Evolutionary conservation across 2,888 invertebrate genomes (phyloP).

Genomic region (Augochlorella aurata): DNA sequence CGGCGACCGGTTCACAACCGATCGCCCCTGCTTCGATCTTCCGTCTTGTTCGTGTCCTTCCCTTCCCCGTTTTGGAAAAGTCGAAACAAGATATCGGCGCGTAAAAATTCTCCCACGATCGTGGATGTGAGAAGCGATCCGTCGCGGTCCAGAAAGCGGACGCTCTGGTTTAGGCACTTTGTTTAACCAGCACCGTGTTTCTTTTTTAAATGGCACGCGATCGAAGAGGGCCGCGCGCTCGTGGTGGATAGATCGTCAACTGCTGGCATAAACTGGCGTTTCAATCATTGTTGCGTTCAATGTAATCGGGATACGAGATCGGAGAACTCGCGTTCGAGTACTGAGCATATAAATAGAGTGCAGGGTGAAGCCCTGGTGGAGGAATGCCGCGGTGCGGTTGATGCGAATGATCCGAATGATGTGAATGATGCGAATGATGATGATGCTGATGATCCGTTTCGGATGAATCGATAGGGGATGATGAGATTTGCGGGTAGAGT

Average conservation of each 20-base stretch:
- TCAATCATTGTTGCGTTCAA: conserved; percentile 77
- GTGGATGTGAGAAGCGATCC: conserved; percentile 56
- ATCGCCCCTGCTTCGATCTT: conserved; percentile 34
- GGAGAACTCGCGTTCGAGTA: conserved; percentile 77
- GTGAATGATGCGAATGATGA: conserved; percentile 69
- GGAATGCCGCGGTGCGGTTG: conserved; percentile 74
- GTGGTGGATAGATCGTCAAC: conserved; percentile 45
- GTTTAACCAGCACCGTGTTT: conserved; percentile 58
- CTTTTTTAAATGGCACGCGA: conserved; percentile 59
- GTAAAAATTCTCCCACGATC: conserved; percentile 54
- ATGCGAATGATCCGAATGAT: conserved; percentile 65
- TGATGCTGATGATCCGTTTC: conserved; percentile 58
- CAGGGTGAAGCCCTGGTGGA: conserved; percentile 79
- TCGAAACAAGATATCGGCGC: conserved; percentile 43
- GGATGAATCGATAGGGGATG: conserved; percentile 68
- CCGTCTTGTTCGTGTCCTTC: conserved; percentile 3
- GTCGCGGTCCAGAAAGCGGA: conserved; percentile 60
- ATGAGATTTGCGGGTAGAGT: conserved; percentile 73
- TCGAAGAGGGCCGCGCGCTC: conserved; percentile 41
- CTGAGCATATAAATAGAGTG: conserved; percentile 80
- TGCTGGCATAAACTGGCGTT: conserved; percentile 68
- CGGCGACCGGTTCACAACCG: conserved; percentile 57
- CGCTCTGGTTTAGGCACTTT: conserved; percentile 66
- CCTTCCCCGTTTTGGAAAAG: conserved; percentile 27
- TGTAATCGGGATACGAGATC: conserved; percentile 79